These are phyloP conservation scores for Cygnus atratus DNA, from an alignment of 2,113 vertebrate genomes.

Conservation along the genomic window DNA sequence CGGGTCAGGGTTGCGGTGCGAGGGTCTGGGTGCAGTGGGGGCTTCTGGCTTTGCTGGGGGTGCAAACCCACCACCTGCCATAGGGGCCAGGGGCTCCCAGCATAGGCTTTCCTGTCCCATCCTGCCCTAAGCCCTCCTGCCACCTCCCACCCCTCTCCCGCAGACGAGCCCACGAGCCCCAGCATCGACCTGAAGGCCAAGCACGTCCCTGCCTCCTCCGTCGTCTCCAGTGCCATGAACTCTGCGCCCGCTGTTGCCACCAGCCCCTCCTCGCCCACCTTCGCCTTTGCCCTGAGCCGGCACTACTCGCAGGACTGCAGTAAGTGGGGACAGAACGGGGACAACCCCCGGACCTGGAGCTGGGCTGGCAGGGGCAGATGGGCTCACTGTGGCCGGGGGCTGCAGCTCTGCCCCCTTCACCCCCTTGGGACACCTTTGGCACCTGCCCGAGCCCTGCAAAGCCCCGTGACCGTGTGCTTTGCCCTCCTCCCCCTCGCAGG, in stretches of 20 bases:
- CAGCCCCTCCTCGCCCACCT: constrained; percentile 90
- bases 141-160: neutral
- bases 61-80: rapidly evolving
- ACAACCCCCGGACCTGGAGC: neutral
- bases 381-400: neutral
- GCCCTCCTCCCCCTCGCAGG: constrained; percentile 71
- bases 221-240: constrained; percentile 95
- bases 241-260: constrained; percentile 86
- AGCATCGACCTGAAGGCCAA: constrained; percentile 94
- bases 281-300: constrained; percentile 88
- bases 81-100: rapidly evolving
- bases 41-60: neutral
- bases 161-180: constrained; percentile 97
- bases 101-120: rapidly evolving
- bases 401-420: neutral
- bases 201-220: constrained; percentile 93
- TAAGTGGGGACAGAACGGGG: constrained; percentile 75
- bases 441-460: neutral
- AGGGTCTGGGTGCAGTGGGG: neutral
- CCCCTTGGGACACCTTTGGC: too few species aligned
- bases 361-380: too few species aligned
- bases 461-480: neutral
- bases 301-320: constrained; percentile 97
- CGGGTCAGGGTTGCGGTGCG: rapidly evolving
- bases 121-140: neutral